Evolutionary conservation across 2,888 invertebrate genomes (phyloP), one percentile per base, ranked within the genome.

Genomic region (Gandaritis pyraliata): DNA sequence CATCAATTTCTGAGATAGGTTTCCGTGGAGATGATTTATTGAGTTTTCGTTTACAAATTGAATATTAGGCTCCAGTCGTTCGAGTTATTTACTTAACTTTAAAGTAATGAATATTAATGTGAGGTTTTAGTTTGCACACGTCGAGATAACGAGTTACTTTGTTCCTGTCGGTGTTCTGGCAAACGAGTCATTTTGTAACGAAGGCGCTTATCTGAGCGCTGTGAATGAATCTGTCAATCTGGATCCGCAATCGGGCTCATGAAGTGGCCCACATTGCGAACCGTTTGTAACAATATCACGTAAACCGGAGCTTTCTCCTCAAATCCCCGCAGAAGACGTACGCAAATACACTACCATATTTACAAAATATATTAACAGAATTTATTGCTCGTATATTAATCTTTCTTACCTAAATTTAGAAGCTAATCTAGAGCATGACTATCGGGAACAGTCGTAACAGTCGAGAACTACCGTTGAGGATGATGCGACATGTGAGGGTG

Each of bases 401-500:
- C 79, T 81, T 82, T 77, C 82, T 82, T 85, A 85, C 73, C 77
- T 76, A 77, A 75, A 77, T 65, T 73, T 76, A 79, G 78, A 82
- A 80, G 77, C 79, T 83, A 82, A 83, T 77, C 80, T 86, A 85
- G 85, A 88, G 84, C 84, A 84, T 89, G 90, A 91, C 90, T 87
- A 85, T 63, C 56, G 48, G 50, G 53, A 63, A 51, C 65, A 65
- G 65, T 59, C 65, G 61, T 63, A 39, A 46, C 39, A 36, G 54
- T 54, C 38, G 53, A 38, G 59, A 64, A 93, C 95, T 96, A 97
- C 94, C 97, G 96, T 91, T 96, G 97, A 77, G 96, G 94, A 89
- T 96, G 96, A 82, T 95, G 95, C 50, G 95, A 94, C 88, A 95
- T 95, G 85, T 95, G 95, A 65, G 95, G 94, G 81, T 95, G 95